A percentile compares a stretch with the other conserved stretches of the same genome.
Evolutionary conservation across 2,888 invertebrate genomes (phyloP).

Genomic region (Hipparchia semele): DNA sequence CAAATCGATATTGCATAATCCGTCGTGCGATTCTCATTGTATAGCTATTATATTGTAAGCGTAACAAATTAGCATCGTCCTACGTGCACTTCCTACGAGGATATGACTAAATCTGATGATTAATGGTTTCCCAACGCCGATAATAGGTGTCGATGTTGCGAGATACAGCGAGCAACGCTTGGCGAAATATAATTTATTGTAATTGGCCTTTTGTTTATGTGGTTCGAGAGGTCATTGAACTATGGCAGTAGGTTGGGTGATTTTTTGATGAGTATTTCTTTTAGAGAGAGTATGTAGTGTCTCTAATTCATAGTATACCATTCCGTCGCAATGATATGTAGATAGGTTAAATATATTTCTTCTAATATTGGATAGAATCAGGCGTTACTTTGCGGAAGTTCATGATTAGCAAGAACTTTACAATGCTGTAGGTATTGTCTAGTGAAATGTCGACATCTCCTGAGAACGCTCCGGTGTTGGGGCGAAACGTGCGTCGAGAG

Average conservation of each 20-base stretch:
- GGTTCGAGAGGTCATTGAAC: background rate
- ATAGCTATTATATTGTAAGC: slow-evolving; percentile 30
- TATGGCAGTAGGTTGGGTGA: background rate
- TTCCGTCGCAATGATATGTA: too few species aligned
- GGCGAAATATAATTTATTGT: slow-evolving; percentile 15
- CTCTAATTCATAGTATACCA: too few species aligned
- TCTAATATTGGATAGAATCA: too few species aligned
- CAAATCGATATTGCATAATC: slow-evolving; percentile 35
- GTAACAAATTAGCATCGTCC: slow-evolving; percentile 36
- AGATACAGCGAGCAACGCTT: background rate
- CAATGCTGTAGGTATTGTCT: too few species aligned
- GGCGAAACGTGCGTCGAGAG: too few species aligned
- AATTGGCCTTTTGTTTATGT: slow-evolving; percentile 18
- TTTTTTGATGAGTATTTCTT: background rate
- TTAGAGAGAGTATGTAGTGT: background rate
- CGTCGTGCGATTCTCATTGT: slow-evolving; percentile 28
- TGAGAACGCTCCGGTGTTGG: too few species aligned
- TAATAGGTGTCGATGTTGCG: slow-evolving; percentile 23
- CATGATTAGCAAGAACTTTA: too few species aligned
- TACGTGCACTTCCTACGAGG: slow-evolving; percentile 36
- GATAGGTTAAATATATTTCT: too few species aligned
- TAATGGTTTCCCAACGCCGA: slow-evolving; percentile 28
- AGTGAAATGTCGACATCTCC: too few species aligned
- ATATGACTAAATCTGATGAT: slow-evolving; percentile 32
- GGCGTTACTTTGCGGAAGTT: too few species aligned